Base-by-base conservation (phyloP, 2,113 vertebrate genomes). In the Lepus europaeus region DNA sequence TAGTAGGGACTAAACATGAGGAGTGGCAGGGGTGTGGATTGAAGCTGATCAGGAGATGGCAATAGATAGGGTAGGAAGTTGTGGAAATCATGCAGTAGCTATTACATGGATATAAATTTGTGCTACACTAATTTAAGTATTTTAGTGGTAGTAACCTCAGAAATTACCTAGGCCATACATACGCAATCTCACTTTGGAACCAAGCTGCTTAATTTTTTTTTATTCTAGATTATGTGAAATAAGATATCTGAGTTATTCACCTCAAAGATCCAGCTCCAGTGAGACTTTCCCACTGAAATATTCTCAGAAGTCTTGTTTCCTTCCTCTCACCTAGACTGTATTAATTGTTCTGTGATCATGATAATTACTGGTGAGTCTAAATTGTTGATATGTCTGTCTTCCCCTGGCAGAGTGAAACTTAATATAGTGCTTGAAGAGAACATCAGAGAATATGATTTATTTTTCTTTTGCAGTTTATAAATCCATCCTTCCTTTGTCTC, bases 401-500 rank as follows among this genome's bases (percentile, higher is more conserved):
- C 27, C 59, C 10, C 13, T 93, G 49, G 51, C 20, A 39, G 56
- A 77, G 27, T 69, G 59, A 70, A 80, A 66, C 6, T 69, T 29
- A 10, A 64, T 9, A 23, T 0, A 76, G 6, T 9, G 1, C 22
- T 63, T 91, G 61, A 76, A 16, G 19, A 87, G 49, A 88, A 68
- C 64, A 72, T 25, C 36, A 61, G n/a, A 88, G 68, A 39, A 49
- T 33, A 19, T 33, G 68, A 51, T 36, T 78, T 23, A 13, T 14
- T 74, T 29, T 39, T 31, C 39, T 86, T 36, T 49, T 49, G 29
- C 27, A 72, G 27, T 66, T 77, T 66, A 68, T 64, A 68, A 68
- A 61, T 29, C 17, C n/a, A 89, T 49, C 8, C 22, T 89, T 91
- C 31, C 73, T 82, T 95, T 64, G 63, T 92, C 51, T 82, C 23